Conservation (phyloP, 2,113 vertebrate species). For the Symphodus melops region DNA sequence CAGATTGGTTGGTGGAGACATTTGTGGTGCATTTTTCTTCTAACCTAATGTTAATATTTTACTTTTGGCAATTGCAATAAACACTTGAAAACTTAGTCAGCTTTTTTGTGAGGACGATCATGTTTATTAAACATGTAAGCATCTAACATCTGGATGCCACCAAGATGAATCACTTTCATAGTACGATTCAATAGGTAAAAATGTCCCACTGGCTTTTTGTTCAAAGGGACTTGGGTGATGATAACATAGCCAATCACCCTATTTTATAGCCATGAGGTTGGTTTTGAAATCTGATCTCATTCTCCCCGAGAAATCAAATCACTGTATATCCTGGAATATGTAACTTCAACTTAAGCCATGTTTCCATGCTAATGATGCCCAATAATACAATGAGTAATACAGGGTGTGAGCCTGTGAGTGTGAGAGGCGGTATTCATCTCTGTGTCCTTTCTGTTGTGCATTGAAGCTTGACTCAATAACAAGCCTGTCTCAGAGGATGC, state of each 20-base stretch:
- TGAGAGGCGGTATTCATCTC: neutral
- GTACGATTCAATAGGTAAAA: too few relatives aligned
- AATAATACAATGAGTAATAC: neutral
- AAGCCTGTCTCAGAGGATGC: conserved; percentile 46
- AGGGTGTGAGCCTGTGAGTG: neutral
- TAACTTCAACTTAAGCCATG: conserved; percentile 3
- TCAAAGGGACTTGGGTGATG: neutral
- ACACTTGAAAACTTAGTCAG: too few relatives aligned
- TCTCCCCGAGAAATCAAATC: neutral
- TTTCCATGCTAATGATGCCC: neutral
- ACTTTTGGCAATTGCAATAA: too few relatives aligned
- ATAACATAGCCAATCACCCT: neutral
- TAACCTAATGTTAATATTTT: too few relatives aligned
- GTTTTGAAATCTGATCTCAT: neutral
- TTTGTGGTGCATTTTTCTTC: too few relatives aligned
- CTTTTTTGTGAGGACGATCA: too few relatives aligned
- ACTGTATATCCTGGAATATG: too few relatives aligned
- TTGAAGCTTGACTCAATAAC: conserved; percentile 39
- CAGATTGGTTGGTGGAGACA: too few relatives aligned
- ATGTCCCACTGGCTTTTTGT: too few relatives aligned
- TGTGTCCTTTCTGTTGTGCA: conserved; percentile 12
- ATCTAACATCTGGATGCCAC: too few relatives aligned
- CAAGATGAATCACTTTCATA: too few relatives aligned
- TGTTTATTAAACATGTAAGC: too few relatives aligned
- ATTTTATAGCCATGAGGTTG: neutral